Base-by-base conservation (phyloP, 1,140 invertebrate species). In the Maconellicoccus hirsutus region DNA sequence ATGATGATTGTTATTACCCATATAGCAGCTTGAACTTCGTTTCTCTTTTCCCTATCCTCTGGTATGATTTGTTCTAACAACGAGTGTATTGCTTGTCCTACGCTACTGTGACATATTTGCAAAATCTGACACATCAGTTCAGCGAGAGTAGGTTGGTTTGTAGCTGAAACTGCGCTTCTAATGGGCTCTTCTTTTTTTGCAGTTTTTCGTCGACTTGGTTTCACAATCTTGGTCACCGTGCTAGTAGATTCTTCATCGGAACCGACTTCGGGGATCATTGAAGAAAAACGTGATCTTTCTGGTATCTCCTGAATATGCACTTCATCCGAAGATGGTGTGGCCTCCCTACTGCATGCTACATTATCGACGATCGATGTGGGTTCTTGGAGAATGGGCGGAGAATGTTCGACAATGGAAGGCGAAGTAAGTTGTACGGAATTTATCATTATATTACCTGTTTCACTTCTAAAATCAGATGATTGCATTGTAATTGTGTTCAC, bases 11-110 rank as follows among this genome's bases (percentile, higher is more conserved):
- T 81, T 59, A 92, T 83, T 75, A 90, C 86, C 61, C 89, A 86
- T 74, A 91, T 79, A 0, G 81, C 87, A 75, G 89, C 86, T 69
- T 85, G 89, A 25, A 88, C 82, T 72, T 89, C 83, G 75, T 90
- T 89, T 76, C 91, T 88, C 0, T 89, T 88, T 22, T 91, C 75
- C 0, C 89, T 88, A 79, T 92, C 90, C 0, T 90, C 92, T 79
- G 92, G 90, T 0, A 88, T 91, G 0, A 71, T 61, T 42, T 72
- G 74, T 66, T 70, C 71, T 16, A 73, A 29, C 1, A 73, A 61
- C 61, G 71, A 66, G 25, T 52, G 70, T 59, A 71, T 66, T 26
- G 73, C 12, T 38, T 39, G 39, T 33, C 69, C 61, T 22, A 72
- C 71, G 63, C 63, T 72, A 59, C 61, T 27, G 38, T 72, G 70